A percentile compares a stretch with the other conserved stretches of the same genome.
Evolutionary conservation across 2,888 invertebrate genomes (phyloP).

Genomic region (Adineta ricciae): DNA sequence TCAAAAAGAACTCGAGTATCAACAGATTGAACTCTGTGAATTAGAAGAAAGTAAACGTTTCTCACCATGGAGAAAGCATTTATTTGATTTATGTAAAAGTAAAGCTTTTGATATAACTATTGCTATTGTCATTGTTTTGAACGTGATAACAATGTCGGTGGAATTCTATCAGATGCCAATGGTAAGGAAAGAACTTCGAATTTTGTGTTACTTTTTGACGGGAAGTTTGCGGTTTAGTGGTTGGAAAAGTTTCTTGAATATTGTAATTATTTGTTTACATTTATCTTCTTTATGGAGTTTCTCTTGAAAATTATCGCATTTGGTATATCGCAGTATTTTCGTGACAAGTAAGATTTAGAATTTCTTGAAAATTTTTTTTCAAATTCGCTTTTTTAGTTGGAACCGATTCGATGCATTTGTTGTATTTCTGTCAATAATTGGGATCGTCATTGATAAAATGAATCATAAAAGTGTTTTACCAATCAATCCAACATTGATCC

Average conservation of each 20-base stretch:
- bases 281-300: constrained; percentile 93
- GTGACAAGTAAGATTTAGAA: constrained; percentile 63
- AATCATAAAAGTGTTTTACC: constrained; percentile 81
- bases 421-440: constrained; percentile 90
- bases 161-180: constrained; percentile 98
- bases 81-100: constrained; percentile 91
- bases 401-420: constrained; percentile 94
- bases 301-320: constrained; percentile 87
- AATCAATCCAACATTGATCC: constrained; percentile 96
- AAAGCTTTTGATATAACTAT: constrained; percentile 99
- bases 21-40: constrained; percentile 85
- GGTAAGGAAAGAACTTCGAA: constrained; percentile 51
- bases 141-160: constrained; percentile 99
- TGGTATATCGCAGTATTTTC: constrained; percentile 76
- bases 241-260: constrained; percentile 86
- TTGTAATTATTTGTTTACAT: constrained; percentile 98
- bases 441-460: constrained; percentile 92
- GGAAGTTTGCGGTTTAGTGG: too few relatives aligned
- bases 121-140: constrained; percentile 94
- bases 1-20: constrained; percentile 84
- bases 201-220: too few relatives aligned
- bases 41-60: constrained; percentile 91
- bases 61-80: constrained; percentile 72
- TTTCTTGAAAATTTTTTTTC: background rate
- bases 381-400: constrained; percentile 59